Evolutionary conservation across 2,888 invertebrate genomes (phyloP).

Genomic region (Escarpia spicata): DNA sequence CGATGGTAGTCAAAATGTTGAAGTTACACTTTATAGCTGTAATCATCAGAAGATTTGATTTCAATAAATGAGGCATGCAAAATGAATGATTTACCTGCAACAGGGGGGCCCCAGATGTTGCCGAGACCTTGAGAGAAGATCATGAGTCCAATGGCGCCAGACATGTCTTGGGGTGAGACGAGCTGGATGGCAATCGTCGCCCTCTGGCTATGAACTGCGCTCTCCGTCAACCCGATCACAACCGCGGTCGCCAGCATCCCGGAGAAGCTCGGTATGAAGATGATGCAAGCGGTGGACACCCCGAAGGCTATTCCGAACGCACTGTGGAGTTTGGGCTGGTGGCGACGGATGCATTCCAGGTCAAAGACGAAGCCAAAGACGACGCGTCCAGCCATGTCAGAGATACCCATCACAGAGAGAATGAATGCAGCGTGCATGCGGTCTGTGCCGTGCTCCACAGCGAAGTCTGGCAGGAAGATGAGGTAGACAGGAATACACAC

Average conservation of each 20-base stretch:
- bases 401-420: slow-evolving; percentile 86
- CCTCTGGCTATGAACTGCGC: slow-evolving; percentile 50
- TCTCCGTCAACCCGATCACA: slow-evolving; percentile 47
- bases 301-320: slow-evolving; percentile 23
- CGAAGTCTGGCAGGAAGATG: slow-evolving; percentile 49
- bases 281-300: slow-evolving; percentile 29
- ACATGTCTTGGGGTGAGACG: slow-evolving; percentile 46
- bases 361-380: slow-evolving; percentile 50
- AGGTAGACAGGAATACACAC: slow-evolving; percentile 44
- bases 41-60: too few species aligned
- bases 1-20: too few species aligned
- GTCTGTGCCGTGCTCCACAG: slow-evolving; percentile 43
- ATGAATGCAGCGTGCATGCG: slow-evolving; percentile 72
- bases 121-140: slow-evolving; percentile 54
- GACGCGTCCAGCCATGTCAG: slow-evolving; percentile 90
- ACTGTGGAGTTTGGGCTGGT: slow-evolving; percentile 43
- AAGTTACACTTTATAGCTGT: too few species aligned
- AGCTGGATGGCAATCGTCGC: slow-evolving; percentile 52
- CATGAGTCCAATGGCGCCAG: slow-evolving; percentile 50
- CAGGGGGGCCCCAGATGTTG: slow-evolving; percentile 48
- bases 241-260: slow-evolving; percentile 43
- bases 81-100: slow-evolving; percentile 47
- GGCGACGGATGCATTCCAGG: slow-evolving; percentile 43
- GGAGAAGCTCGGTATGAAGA: slow-evolving; percentile 27
- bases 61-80: too few species aligned